Evolutionary conservation across 2,888 invertebrate genomes (phyloP).

Genomic region (Eurois occulta): DNA sequence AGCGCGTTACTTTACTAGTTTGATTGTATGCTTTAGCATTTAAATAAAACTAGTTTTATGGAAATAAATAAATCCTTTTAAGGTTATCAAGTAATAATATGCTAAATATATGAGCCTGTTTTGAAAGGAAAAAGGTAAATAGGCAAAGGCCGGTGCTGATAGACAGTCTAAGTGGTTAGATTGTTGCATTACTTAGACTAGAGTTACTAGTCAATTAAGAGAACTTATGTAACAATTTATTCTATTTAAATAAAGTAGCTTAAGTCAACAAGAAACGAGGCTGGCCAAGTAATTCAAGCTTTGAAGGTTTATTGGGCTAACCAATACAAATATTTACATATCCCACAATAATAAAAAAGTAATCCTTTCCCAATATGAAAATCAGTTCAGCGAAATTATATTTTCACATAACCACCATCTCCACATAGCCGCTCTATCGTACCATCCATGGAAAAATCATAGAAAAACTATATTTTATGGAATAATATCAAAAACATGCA

Average conservation of each 20-base stretch:
- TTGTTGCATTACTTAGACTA: slow-evolving; percentile 5
- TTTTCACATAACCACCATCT: too few species aligned
- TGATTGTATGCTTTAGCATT: not conserved
- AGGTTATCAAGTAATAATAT: slow-evolving; percentile 39
- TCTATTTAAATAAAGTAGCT: not conserved
- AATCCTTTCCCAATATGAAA: not conserved
- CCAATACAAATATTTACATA: too few species aligned
- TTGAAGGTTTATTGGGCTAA: not conserved
- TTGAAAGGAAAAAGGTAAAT: slow-evolving; percentile 26
- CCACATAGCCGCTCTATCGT: too few species aligned
- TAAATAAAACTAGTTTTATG: not conserved
- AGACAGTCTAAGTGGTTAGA: slow-evolving; percentile 11
- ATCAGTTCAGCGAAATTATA: not conserved
- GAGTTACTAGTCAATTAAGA: not conserved
- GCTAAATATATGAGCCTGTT: slow-evolving; percentile 20
- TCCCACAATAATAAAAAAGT: too few species aligned
- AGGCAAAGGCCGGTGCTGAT: slow-evolving; percentile 30
- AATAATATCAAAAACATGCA: not conserved
- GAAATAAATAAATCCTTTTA: slow-evolving; percentile 5
- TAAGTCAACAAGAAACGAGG: not conserved
- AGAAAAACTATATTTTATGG: not conserved
- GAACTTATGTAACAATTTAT: not conserved
- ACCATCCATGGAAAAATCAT: not conserved
- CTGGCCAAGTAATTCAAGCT: not conserved
- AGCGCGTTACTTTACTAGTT: not conserved